A percentile compares a stretch with the other conserved stretches of the same genome.
phyloP scores from a whole-genome alignment of 1,140 invertebrate species.

The Eupristina koningsbergeri region DNA sequence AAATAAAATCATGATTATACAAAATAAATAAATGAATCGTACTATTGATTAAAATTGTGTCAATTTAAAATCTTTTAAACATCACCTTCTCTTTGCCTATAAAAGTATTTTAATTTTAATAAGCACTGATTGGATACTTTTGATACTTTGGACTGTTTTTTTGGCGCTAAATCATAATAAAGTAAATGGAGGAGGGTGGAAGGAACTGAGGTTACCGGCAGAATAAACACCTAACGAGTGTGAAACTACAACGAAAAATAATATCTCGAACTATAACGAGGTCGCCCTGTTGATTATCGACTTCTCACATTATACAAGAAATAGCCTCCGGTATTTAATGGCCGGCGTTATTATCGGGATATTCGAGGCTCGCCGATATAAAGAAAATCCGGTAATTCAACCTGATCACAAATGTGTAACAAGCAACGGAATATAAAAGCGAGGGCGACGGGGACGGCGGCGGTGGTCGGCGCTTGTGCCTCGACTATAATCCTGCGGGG shows the following conservation, averaged over 20 bases:
- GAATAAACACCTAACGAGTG: constrained; percentile 32
- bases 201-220: not conserved
- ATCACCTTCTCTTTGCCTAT: too few species aligned
- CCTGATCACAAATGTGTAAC: constrained; percentile 38
- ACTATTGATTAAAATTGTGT: not conserved
- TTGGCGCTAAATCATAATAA: not conserved
- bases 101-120: too few species aligned
- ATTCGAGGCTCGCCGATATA: constrained; percentile 60
- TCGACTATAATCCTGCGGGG: constrained; percentile 5
- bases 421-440: constrained; percentile 21
- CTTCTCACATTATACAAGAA: constrained; percentile 58
- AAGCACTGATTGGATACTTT: not conserved
- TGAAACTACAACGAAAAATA: too few species aligned
- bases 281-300: constrained; percentile 56
- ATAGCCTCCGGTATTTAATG: constrained; percentile 59
- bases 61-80: not conserved
- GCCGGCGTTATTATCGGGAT: constrained; percentile 63
- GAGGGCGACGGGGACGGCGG: not conserved
- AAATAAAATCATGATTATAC: too few species aligned
- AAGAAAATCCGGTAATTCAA: constrained; percentile 49
- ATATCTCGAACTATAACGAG: constrained; percentile 59
- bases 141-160: constrained; percentile 16
- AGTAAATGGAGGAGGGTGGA: not conserved
- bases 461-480: not conserved
- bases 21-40: too few species aligned